Evolutionary conservation across 2,797 vertebrate genomes (phyloP).

Genomic region (Phataginus tricuspis): DNA sequence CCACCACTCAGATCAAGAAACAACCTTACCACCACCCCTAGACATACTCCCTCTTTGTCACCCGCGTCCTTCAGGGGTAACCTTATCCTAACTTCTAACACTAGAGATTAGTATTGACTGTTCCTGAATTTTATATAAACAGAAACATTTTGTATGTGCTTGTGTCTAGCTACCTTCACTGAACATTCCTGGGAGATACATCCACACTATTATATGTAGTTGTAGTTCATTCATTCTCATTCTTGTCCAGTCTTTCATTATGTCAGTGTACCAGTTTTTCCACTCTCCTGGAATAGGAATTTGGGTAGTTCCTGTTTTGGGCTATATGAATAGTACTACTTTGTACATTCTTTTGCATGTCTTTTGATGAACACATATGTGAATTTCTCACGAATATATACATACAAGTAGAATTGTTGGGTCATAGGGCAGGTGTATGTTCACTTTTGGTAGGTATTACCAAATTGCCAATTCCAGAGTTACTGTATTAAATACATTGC

Average conservation of each 20-base stretch:
- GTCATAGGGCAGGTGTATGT: background rate
- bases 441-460: background rate
- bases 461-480: background rate
- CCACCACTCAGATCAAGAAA: background rate
- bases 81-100: background rate
- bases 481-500: background rate
- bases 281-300: background rate
- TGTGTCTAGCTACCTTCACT: background rate
- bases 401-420: background rate
- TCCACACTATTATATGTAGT: background rate
- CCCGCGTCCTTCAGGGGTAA: background rate
- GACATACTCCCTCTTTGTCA: background rate
- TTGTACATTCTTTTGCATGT: background rate
- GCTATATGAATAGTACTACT: background rate
- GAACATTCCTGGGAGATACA: background rate
- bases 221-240: background rate
- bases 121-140: background rate
- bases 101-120: background rate
- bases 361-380: background rate
- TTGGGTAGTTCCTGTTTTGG: background rate
- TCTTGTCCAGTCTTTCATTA: background rate
- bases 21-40: background rate
- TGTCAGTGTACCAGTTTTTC: background rate
- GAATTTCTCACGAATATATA: background rate
- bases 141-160: background rate